Evolutionary conservation across 2,888 invertebrate species (phyloP).

Genomic region (Ennomos fuscantarius): DNA sequence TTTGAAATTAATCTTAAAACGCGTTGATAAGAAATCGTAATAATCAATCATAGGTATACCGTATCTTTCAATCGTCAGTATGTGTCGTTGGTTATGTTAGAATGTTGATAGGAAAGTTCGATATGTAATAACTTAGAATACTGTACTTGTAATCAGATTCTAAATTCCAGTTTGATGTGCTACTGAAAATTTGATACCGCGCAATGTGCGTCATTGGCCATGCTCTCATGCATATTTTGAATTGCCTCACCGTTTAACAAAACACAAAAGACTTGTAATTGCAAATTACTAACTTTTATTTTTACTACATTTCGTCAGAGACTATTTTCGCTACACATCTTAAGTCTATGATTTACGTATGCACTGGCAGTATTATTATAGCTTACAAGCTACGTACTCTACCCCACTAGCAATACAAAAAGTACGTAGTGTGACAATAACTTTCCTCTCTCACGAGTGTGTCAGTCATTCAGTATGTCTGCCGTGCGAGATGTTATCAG

Average conservation of each 20-base stretch:
- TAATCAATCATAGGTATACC: background rate
- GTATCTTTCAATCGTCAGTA: conserved; percentile 3
- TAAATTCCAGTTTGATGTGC: conserved; percentile 31
- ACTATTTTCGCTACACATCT: too few relatives aligned
- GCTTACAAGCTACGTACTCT: conserved; percentile 18
- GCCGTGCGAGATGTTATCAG: conserved; percentile 47
- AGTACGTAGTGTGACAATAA: conserved; percentile 54
- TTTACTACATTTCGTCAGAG: too few relatives aligned
- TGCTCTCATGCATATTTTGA: conserved; percentile 1
- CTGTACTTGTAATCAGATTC: conserved; percentile 26
- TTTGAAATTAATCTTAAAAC: background rate
- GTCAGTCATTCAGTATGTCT: conserved; percentile 42
- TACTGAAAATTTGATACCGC: conserved; percentile 22
- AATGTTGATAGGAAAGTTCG: too few relatives aligned
- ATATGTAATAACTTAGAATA: background rate
- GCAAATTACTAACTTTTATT: too few relatives aligned
- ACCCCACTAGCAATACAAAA: conserved; percentile 16
- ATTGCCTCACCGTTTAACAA: conserved; percentile 1
- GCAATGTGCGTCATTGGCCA: conserved; percentile 22
- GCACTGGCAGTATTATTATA: conserved; percentile 3
- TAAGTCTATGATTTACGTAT: too few relatives aligned
- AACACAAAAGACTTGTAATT: background rate
- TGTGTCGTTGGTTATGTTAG: too few relatives aligned
- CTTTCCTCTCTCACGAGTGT: conserved; percentile 71
- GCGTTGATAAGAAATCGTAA: conserved; percentile 11